Evolutionary conservation across 2,888 invertebrate species (phyloP).

Genomic region (Cynaeus angustus): DNA sequence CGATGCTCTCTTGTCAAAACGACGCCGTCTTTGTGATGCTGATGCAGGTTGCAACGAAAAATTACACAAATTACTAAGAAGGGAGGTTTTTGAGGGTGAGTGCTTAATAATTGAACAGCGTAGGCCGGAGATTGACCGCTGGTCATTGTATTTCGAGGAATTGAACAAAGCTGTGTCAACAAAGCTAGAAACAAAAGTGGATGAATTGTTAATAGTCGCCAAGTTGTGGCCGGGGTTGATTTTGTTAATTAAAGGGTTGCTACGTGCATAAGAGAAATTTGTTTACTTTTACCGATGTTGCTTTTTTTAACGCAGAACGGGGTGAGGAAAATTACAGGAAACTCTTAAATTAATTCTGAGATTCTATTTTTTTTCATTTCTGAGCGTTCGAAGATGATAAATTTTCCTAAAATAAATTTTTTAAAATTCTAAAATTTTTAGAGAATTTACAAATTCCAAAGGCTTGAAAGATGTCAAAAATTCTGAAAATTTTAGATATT

Average conservation of each 20-base stretch:
- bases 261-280: conserved; percentile 41
- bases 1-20: conserved; percentile 44
- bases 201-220: conserved; percentile 47
- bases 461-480: too few relatives aligned
- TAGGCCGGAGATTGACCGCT: conserved; percentile 51
- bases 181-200: conserved; percentile 45
- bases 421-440: too few relatives aligned
- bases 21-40: conserved; percentile 36
- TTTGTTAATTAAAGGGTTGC: conserved; percentile 45
- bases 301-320: too few relatives aligned
- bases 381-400: too few relatives aligned
- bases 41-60: conserved; percentile 2
- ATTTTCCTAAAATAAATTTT: too few relatives aligned
- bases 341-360: too few relatives aligned
- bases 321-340: too few relatives aligned
- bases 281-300: conserved; percentile 30
- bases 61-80: conserved; percentile 1
- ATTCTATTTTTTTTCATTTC: too few relatives aligned
- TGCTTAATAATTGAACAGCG: conserved; percentile 41
- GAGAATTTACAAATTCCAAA: too few relatives aligned
- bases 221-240: conserved; percentile 45
- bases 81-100: background rate
- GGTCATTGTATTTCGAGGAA: conserved; percentile 58
- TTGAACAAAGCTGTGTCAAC: conserved; percentile 56
- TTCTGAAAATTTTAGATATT: too few relatives aligned